Evolutionary conservation across 2,113 vertebrate species (phyloP), one percentile per base, ranked within the genome.

Genomic region (Onychostruthus taczanowskii): DNA sequence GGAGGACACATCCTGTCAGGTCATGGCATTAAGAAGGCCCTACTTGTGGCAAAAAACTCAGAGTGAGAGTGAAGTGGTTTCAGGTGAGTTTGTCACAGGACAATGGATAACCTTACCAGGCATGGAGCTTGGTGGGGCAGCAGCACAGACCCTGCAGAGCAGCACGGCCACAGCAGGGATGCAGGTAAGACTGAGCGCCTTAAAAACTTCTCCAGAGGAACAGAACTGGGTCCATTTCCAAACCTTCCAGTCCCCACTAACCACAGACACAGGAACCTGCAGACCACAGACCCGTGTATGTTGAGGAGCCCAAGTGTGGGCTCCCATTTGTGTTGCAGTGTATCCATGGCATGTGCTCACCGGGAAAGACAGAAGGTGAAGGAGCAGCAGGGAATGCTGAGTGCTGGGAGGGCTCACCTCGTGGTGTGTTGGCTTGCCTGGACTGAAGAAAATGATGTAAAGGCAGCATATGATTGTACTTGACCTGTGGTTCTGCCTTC

Each of bases 211-310:
- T 89, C 37, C 44, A 61, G 49, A 72, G 39, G 22, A 93, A 68
- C 17, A 31, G 52, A 84, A 55, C 21, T 2, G 5, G 24, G 26
- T 9, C 14, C 16, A 10, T 22, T 92, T 66, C 33, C 37, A 67
- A 85, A 33, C 14, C 41, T 68, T 5, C 15, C 21, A 10, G 16
- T 46, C 16, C 39, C 47, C 0, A 30, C 7, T 73, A 44, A 41
- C 30, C 19, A 39, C 31, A 58, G 68, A 39, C 43, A 35, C 20
- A 39, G 44, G 64, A 86, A 28, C 19, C 50, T 76, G 43, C 39
- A 27, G 33, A 28, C 3, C 1, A 0, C 46, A 22, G 11, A 58
- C 17, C 23, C 1, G 2, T 3, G 1, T 31, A 18, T 1, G 0
- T 2, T 23, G 44, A n/a, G 33, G 33, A 92, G 52, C 13, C 27